phyloP scores from a whole-genome alignment of 2,113 vertebrate species.

The Engystomops pustulosus region DNA sequence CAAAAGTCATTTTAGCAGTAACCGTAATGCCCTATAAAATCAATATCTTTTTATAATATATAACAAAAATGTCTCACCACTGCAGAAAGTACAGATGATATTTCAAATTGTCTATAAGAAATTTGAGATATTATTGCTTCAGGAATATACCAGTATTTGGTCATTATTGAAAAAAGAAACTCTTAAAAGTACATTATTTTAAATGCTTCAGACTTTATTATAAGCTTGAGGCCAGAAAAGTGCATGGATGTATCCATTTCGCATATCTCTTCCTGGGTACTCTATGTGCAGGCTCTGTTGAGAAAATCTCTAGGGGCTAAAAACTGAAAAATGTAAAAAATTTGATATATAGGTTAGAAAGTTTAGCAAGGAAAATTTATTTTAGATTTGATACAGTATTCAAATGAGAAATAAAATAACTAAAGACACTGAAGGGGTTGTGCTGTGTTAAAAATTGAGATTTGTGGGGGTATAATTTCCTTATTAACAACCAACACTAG shows the following conservation, averaged over 20 bases:
- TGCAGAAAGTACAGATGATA: background rate
- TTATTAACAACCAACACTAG: no score
- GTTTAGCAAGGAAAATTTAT: background rate
- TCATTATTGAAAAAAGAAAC: background rate
- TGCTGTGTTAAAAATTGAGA: no score
- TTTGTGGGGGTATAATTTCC: no score
- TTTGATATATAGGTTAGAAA: background rate
- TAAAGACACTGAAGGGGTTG: no score
- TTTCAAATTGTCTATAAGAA: background rate
- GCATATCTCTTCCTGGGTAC: background rate
- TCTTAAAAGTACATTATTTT: slow-evolving; percentile 2
- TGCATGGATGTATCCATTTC: background rate
- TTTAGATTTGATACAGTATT: slow-evolving; percentile 9
- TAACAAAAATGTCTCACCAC: background rate
- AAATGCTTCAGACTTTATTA: slow-evolving; percentile 8
- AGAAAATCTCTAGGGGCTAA: background rate
- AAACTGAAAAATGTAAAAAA: background rate
- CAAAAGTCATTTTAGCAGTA: no score
- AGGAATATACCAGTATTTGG: background rate
- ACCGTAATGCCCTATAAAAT: no score
- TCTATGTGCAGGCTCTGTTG: background rate
- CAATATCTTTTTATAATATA: no score
- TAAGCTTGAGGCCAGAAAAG: slow-evolving; percentile 13
- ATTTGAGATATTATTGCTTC: background rate
- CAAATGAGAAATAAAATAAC: background rate